Percentiles rank a stretch among this genome's conserved stretches.
These are phyloP conservation scores for Pomatostomus ruficeps DNA, from an alignment of 2,113 vertebrate genomes.

Conservation along the genomic window DNA sequence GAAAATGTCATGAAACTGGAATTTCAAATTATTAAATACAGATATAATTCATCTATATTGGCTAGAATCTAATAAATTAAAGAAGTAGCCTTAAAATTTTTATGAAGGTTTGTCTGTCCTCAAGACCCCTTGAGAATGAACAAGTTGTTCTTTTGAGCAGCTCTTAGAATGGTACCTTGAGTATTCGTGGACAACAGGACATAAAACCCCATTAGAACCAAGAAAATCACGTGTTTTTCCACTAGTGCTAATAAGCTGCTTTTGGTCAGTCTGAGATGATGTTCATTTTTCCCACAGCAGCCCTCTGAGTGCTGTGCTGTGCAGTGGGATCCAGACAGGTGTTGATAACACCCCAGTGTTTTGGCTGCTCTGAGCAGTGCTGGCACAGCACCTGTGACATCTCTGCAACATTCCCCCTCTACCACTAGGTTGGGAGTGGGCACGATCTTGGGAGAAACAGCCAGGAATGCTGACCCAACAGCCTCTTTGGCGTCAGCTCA, in stretches of 20 bases:
- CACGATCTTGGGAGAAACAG: background rate
- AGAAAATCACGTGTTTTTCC: background rate
- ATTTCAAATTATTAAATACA: background rate
- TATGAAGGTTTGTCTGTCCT: background rate
- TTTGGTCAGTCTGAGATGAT: background rate
- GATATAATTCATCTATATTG: rapidly evolving
- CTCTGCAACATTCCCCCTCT: too few relatives aligned
- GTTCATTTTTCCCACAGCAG: background rate
- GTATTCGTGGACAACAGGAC: background rate
- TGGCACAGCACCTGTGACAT: background rate
- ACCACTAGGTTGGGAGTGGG: background rate
- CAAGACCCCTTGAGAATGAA: background rate
- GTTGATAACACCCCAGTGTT: background rate
- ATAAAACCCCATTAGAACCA: rapidly evolving
- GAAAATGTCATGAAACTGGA: background rate
- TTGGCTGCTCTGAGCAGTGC: background rate
- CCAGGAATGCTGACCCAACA: background rate
- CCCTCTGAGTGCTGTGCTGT: background rate
- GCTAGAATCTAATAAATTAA: background rate
- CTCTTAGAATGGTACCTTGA: background rate
- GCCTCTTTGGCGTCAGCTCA: background rate
- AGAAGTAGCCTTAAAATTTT: background rate
- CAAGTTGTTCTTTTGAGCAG: background rate
- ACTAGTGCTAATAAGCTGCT: background rate
- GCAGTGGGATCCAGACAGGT: background rate